phyloP scores from a whole-genome alignment of 2,888 invertebrate genomes.

The Morpho achilles region DNA sequence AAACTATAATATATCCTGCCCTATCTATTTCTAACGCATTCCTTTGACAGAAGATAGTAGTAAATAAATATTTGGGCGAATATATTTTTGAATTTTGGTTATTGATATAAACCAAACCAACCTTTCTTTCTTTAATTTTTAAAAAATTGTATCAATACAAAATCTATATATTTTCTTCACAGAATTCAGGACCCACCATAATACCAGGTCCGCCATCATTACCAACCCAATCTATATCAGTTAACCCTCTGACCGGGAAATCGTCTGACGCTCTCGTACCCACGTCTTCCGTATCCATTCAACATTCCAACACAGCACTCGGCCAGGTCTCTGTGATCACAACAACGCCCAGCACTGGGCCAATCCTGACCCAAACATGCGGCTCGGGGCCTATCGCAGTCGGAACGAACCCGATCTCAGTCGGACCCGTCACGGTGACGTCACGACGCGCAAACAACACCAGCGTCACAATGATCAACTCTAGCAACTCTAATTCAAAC shows the following conservation, averaged over 20 bases:
- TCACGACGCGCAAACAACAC: slow-evolving; percentile 84
- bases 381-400: slow-evolving; percentile 14
- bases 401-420: slow-evolving; percentile 43
- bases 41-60: too few species aligned
- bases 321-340: slow-evolving; percentile 54
- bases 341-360: slow-evolving; percentile 32
- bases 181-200: slow-evolving; percentile 54
- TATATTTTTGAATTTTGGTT: too few species aligned
- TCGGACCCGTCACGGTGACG: slow-evolving; percentile 82
- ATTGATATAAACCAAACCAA: too few species aligned
- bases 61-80: too few species aligned
- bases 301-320: slow-evolving; percentile 59
- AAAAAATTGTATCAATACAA: neutral
- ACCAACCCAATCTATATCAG: slow-evolving; percentile 59
- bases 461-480: slow-evolving; percentile 87
- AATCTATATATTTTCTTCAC: slow-evolving; percentile 19
- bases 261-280: slow-evolving; percentile 59
- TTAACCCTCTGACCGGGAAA: slow-evolving; percentile 61
- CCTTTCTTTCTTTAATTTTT: too few species aligned
- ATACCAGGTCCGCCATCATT: slow-evolving; percentile 48
- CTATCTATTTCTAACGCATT: too few species aligned
- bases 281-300: slow-evolving; percentile 55
- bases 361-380: slow-evolving; percentile 22
- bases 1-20: too few species aligned
- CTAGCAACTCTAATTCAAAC: slow-evolving; percentile 59